Evolutionary conservation across 2,888 invertebrate genomes (phyloP).

Genomic region (Thereva unica): DNA sequence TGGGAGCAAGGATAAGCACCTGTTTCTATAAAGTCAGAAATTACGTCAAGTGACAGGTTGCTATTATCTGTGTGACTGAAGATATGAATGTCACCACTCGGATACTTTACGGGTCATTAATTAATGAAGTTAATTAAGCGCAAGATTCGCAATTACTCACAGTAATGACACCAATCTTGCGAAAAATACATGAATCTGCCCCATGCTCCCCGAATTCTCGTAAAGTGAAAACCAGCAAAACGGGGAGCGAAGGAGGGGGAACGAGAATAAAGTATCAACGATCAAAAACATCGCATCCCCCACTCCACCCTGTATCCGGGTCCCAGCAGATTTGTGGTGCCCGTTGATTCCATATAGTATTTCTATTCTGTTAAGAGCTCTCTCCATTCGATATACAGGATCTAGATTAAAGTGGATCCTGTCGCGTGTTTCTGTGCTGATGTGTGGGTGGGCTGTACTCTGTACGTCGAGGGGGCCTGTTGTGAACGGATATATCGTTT

Average conservation of each 20-base stretch:
- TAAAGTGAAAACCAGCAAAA: too few relatives aligned
- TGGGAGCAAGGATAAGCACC: constrained; percentile 4
- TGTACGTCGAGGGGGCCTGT: not conserved
- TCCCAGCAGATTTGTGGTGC: too few relatives aligned
- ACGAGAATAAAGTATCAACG: too few relatives aligned
- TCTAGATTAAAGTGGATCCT: too few relatives aligned
- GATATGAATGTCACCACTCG: constrained; percentile 22
- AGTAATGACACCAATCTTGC: constrained; percentile 26
- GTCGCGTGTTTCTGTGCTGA: not conserved
- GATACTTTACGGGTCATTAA: constrained; percentile 30
- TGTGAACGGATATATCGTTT: too few relatives aligned
- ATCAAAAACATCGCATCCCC: too few relatives aligned
- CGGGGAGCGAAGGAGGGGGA: too few relatives aligned
- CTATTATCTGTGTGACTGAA: constrained; percentile 24
- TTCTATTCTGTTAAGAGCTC: too few relatives aligned
- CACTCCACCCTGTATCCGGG: too few relatives aligned
- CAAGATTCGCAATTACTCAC: constrained; percentile 30
- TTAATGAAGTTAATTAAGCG: constrained; percentile 35
- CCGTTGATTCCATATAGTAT: too few relatives aligned
- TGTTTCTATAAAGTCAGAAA: constrained; percentile 27
- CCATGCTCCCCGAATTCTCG: too few relatives aligned
- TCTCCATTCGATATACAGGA: too few relatives aligned
- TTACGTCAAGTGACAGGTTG: constrained; percentile 28
- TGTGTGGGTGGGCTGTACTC: not conserved
- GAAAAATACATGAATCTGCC: constrained; percentile 16